Base-by-base conservation (phyloP, 2,797 vertebrate genomes). In the Enteromius viviparus region DNA sequence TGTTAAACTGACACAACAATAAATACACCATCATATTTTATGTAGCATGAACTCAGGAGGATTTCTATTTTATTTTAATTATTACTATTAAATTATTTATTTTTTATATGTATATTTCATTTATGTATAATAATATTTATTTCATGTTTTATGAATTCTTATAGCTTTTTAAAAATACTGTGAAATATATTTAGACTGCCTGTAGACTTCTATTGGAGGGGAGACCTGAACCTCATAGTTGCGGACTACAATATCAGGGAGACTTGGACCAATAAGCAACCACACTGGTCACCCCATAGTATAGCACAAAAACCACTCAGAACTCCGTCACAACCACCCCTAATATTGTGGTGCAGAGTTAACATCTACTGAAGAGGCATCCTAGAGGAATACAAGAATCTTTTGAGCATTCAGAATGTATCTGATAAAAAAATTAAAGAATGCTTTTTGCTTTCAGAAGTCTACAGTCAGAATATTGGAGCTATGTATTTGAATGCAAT, bases 211-310 rank as follows among this genome's bases (percentile, higher is more conserved):
- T 40, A 17, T 58, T 51, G 26, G 3, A 34, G 32, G 4, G 11
- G 19, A 19, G 19, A 74, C 3, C 47, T 53, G 6, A 74, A 19
- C 32, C 32, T 34, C 21, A 3, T 51, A 75, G 49, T 40, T 37
- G 3, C n/a, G 32, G 19, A 37, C 49, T 49, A 37, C 71, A 75
- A 37, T 55, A 14, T 55, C 49, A n/a, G 23, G 29, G 29, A 55
- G 49, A 53, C 49, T 74, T n/a, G 29, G 29, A 29, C 19, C 49
- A 58, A 80, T 51, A 72, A 51, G 47, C 47, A 80, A 23, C 17
- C 37, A 42, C 15, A 9, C 64, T 26, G 8, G 37, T 17, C 32
- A 40, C 62, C 23, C n/a, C 23, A 80, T 80, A 80, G 17, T 23
- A 69, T 55, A 21, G 3, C 3, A 3, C 37, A 45, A 58, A 78